These are phyloP conservation scores for Passer domesticus DNA, from an alignment of 2,113 vertebrate genomes.

Conservation along the genomic window DNA sequence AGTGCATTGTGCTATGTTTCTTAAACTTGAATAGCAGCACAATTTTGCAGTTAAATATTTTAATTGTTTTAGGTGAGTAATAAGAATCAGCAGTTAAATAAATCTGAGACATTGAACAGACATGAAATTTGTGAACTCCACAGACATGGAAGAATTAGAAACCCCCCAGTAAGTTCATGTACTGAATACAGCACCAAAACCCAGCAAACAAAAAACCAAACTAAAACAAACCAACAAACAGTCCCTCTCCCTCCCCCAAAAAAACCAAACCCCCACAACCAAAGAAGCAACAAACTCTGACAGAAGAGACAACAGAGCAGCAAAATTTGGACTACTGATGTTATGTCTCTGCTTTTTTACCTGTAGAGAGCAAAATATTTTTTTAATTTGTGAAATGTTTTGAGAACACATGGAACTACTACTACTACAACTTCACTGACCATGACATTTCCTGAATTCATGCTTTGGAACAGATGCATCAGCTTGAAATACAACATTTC, in stretches of 20 bases:
- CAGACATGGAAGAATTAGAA: neutral
- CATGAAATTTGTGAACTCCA: neutral
- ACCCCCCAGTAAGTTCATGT: neutral
- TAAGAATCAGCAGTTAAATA: neutral
- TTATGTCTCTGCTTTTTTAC: neutral
- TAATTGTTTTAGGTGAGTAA: neutral
- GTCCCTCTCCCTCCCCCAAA: accelerated
- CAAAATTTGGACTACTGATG: neutral
- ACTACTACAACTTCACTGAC: neutral
- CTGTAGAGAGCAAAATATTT: neutral
- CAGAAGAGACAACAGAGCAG: neutral
- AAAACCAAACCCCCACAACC: neutral
- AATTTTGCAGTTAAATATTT: neutral
- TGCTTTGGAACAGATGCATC: neutral
- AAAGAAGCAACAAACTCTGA: neutral
- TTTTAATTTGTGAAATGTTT: neutral
- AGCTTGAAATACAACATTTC: neutral
- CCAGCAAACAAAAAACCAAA: neutral
- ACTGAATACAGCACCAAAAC: neutral
- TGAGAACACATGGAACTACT: neutral
- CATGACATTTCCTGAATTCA: neutral
- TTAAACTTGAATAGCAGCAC: neutral
- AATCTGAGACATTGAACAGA: neutral
- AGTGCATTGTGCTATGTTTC: neutral
- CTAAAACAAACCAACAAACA: neutral